Evolutionary conservation across 2,888 invertebrate genomes (phyloP).

Genomic region (Hydrotaea cyrtoneurina): DNA sequence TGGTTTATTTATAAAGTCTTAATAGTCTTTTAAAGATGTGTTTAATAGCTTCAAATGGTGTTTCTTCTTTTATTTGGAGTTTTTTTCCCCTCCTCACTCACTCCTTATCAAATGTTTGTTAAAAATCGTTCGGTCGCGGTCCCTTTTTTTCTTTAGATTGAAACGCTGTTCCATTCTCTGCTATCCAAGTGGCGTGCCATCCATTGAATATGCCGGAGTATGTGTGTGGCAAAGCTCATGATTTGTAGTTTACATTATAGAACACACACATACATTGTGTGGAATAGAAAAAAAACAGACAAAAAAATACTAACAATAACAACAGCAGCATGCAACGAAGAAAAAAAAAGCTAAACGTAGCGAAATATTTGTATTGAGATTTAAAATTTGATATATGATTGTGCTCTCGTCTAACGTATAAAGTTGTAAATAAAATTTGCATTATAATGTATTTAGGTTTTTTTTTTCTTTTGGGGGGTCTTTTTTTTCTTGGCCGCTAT

Average conservation of each 20-base stretch:
- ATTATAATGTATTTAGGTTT: slow-evolving; percentile 66
- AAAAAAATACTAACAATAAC: not conserved
- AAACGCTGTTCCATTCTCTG: not conserved
- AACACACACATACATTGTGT: slow-evolving; percentile 9
- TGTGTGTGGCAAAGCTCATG: slow-evolving; percentile 67
- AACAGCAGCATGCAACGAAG: not conserved
- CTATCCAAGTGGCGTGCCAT: slow-evolving; percentile 20
- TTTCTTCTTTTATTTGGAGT: slow-evolving; percentile 4
- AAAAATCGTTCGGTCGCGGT: slow-evolving; percentile 52
- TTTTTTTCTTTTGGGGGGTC: not conserved
- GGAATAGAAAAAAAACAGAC: not conserved
- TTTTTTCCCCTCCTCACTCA: not conserved
- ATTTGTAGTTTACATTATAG: slow-evolving; percentile 65
- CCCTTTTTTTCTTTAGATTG: slow-evolving; percentile 27
- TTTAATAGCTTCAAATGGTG: slow-evolving; percentile 67
- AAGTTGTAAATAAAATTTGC: slow-evolving; percentile 71
- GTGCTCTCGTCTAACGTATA: slow-evolving; percentile 49
- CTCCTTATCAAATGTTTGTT: slow-evolving; percentile 16
- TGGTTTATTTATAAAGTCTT: slow-evolving; percentile 69
- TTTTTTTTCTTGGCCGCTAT: not conserved
- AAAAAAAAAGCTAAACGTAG: not conserved
- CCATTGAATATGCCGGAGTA: slow-evolving; percentile 13
- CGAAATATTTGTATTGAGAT: slow-evolving; percentile 59
- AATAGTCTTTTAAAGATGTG: slow-evolving; percentile 71
- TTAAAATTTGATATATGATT: slow-evolving; percentile 68